phyloP scores from a whole-genome alignment of 2,113 vertebrate genomes.

The Ibidorhyncha struthersii region DNA sequence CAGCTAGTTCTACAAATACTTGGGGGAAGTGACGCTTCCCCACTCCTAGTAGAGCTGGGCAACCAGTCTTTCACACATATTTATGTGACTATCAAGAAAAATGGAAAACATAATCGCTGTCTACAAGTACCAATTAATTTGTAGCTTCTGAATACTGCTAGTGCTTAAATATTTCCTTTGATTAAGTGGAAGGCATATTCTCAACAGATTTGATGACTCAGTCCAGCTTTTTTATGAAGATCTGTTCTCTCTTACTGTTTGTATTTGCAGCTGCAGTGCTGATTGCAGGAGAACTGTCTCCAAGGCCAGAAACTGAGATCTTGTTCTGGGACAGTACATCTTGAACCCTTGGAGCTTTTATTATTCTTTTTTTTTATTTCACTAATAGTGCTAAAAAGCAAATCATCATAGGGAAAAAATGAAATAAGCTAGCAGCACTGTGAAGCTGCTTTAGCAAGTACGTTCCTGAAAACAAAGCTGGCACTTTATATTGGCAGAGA shows the following conservation, averaged over 20 bases:
- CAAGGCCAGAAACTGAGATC: not conserved
- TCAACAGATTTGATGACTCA: slow-evolving; percentile 58
- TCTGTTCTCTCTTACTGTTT: slow-evolving; percentile 19
- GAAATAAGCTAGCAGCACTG: not conserved
- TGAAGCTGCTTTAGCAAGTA: not conserved
- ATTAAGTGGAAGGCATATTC: slow-evolving; percentile 45
- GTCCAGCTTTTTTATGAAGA: slow-evolving; percentile 19
- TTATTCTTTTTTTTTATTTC: not conserved
- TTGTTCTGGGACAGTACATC: slow-evolving; percentile 7
- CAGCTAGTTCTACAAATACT: not conserved
- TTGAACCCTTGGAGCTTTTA: not conserved
- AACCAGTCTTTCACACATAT: not conserved
- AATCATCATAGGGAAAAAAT: not conserved
- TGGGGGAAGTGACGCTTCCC: not conserved
- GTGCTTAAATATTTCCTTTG: slow-evolving; percentile 59
- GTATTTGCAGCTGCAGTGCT: slow-evolving; percentile 1
- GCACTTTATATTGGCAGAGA: not conserved
- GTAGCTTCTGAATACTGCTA: slow-evolving; percentile 30
- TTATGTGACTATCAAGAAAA: slow-evolving; percentile 31
- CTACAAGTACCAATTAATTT: slow-evolving; percentile 51
- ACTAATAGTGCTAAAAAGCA: not conserved
- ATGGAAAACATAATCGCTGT: slow-evolving; percentile 10
- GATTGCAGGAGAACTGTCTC: not conserved
- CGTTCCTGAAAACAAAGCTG: not conserved
- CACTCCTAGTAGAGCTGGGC: not conserved